A percentile compares a stretch with the other conserved stretches of the same genome.
phyloP scores from a whole-genome alignment of 2,888 invertebrate genomes.

The Barypeithes pellucidus region DNA sequence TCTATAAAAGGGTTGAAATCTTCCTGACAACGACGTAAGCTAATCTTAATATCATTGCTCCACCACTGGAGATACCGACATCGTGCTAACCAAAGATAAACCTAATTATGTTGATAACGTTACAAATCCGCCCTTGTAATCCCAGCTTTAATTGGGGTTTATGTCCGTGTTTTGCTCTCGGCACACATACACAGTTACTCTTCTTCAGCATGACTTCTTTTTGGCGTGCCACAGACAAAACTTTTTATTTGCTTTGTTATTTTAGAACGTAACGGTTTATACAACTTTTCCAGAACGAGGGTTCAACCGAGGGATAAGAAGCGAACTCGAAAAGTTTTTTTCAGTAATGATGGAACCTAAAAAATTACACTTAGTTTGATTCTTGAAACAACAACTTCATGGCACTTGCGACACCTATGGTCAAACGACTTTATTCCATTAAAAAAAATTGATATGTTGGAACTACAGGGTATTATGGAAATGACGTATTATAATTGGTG shows the following conservation, averaged over 20 bases:
- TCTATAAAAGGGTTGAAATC: background rate
- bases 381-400: no score
- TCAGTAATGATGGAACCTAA: no score
- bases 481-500: no score
- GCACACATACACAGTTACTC: constrained; percentile 22
- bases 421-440: no score
- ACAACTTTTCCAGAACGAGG: no score
- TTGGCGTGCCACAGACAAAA: background rate
- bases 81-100: constrained; percentile 31
- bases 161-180: constrained; percentile 30
- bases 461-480: no score
- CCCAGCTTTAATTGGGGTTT: constrained; percentile 30
- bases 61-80: constrained; percentile 23
- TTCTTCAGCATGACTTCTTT: constrained; percentile 13
- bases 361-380: no score
- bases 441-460: no score
- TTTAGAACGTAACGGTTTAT: background rate
- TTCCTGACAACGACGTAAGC: background rate
- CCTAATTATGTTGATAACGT: constrained; percentile 36
- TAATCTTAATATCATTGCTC: constrained; percentile 16
- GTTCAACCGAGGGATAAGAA: no score
- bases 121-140: constrained; percentile 35
- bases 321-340: no score
- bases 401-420: no score
- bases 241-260: background rate